Base-by-base conservation (phyloP, 2,113 vertebrate genomes). In the Ursus arctos region DNA sequence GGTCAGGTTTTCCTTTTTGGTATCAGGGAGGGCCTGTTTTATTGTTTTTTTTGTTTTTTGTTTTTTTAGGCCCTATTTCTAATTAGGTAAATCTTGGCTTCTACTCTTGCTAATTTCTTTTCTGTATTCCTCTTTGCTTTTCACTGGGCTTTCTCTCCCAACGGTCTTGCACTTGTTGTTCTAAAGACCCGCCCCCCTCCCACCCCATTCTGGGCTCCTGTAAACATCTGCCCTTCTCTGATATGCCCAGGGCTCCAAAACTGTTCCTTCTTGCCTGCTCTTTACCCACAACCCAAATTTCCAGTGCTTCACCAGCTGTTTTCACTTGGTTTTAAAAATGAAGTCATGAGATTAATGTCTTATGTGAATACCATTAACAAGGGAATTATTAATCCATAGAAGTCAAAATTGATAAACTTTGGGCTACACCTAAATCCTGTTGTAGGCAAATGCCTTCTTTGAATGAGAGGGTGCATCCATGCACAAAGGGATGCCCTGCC, bases 201-300 rank as follows among this genome's bases (percentile, higher is more conserved):
- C 5, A 16, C 24, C 51, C 4, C 4, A 1, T 12, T 12, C 4
- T 57, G 49, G 57, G 6, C 51, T 61, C 71, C 49, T 15, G 28
- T 4, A 9, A 26, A 4, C 0, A 6, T 49, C 22, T 49, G 4
- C 36, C 7, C 24, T 63, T 6, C 69, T 26, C 33, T 4, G 21
- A 15, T 5, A 11, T 24, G 26, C 18, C 72, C 36, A 6, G 59
- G 6, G 14, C 47, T 57, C n/a, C 36, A 80, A 15, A 9, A 43
- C 8, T 7, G 13, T 43, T 4, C 2, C 12, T 61, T 26, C 40
- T 7, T 84, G 55, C 57, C 33, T 49, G 3, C 26, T 8, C 4
- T 43, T 43, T 43, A 22, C 40, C 16, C 31, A 36, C n/a, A 74
- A n/a, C 5, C 47, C 13, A 65, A 85, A 90, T 4, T 11, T 15